These are phyloP conservation scores for Prolemur simus DNA, from an alignment of 2,113 vertebrate genomes.

Conservation along the genomic window DNA sequence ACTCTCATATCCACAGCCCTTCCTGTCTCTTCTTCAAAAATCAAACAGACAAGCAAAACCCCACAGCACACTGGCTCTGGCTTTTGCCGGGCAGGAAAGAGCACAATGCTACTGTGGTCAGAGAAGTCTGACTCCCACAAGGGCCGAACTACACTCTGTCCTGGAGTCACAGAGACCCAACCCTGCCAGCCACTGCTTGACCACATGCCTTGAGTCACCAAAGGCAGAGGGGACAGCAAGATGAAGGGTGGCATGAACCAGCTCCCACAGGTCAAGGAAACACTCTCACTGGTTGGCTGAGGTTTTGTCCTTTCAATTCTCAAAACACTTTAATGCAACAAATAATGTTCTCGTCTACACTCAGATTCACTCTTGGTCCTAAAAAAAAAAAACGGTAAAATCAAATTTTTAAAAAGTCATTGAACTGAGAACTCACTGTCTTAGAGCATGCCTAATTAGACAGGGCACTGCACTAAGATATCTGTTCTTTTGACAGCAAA, in stretches of 20 bases:
- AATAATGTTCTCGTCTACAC: neutral
- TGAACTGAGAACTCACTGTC: neutral
- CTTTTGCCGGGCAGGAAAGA: neutral
- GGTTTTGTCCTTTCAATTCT: neutral
- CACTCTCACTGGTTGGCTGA: neutral
- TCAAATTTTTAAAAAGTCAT: neutral
- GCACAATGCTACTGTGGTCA: neutral
- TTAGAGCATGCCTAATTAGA: neutral
- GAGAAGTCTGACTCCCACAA: neutral
- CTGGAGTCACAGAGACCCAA: neutral
- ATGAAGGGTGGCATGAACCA: neutral
- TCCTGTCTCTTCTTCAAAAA: neutral
- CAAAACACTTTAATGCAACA: neutral
- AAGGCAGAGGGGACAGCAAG: neutral
- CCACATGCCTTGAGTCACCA: neutral
- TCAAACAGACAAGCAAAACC: neutral
- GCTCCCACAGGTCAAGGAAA: neutral
- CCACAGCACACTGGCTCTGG: neutral
- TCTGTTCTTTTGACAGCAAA: neutral
- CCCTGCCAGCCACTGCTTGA: neutral
- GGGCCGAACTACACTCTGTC: neutral
- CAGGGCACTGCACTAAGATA: accelerated
- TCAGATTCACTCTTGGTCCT: neutral
- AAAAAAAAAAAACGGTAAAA: neutral
- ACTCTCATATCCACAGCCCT: no score